Evolutionary conservation across 2,888 invertebrate species (phyloP).

Genomic region (Oscheius onirici): DNA sequence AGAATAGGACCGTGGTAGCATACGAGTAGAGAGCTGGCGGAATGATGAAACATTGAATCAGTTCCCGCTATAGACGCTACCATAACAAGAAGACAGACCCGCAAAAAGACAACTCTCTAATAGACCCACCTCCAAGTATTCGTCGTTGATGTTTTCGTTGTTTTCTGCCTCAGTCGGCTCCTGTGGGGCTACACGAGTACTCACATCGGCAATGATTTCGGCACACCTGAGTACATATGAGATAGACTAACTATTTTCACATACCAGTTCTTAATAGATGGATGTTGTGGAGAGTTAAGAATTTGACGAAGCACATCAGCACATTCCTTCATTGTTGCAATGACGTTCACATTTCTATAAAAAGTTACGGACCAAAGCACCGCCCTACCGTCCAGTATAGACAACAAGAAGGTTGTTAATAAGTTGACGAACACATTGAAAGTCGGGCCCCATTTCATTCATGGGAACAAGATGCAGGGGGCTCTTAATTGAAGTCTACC

Average conservation of each 20-base stretch:
- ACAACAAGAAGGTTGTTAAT: constrained; percentile 66
- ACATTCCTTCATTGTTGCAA: constrained; percentile 64
- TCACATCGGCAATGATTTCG: constrained; percentile 68
- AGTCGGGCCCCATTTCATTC: constrained; percentile 70
- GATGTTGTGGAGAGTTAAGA: constrained; percentile 70
- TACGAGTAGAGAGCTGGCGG: background rate
- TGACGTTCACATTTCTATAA: constrained; percentile 58
- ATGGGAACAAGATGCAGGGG: constrained; percentile 66
- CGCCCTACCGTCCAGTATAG: constrained; percentile 53
- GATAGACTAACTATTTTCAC: background rate
- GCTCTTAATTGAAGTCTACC: constrained; percentile 44
- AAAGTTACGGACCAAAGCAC: background rate
- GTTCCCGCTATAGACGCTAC: background rate
- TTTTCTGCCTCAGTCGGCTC: constrained; percentile 73
- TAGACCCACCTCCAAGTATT: constrained; percentile 74
- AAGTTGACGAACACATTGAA: constrained; percentile 70
- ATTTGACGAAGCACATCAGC: constrained; percentile 68
- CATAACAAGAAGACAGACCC: background rate
- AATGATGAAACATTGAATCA: constrained; percentile 17
- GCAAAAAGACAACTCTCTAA: background rate
- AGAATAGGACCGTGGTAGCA: background rate
- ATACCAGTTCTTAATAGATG: constrained; percentile 68
- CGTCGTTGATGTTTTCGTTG: constrained; percentile 74
- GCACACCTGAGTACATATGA: constrained; percentile 59
- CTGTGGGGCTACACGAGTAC: constrained; percentile 63